Base-by-base conservation (phyloP, 2,888 invertebrate genomes). In the Lasioglossum leucozonium region DNA sequence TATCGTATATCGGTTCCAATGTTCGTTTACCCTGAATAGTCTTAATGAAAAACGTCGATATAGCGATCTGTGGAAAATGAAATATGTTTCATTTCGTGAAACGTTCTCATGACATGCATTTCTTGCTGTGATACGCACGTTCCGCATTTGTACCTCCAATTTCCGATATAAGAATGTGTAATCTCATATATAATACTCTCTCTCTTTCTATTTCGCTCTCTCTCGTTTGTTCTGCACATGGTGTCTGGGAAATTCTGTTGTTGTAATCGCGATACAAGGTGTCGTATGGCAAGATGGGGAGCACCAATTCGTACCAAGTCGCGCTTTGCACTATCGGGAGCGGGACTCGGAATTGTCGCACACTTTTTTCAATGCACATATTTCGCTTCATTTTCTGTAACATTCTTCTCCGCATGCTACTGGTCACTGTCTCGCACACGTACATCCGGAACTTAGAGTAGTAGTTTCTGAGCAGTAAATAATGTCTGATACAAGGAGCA, bases 401-500 rank as follows among this genome's bases (percentile, higher is more conserved):
- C 81, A 87, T 80, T 83, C 83, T 84, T 88, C 84, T 79, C 85
- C 73, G 91, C 91, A 91, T 91, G 91, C 79, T 87, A 82, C 77
- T 77, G 87, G 82, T 91, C 86, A 88, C 75, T 87, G 88, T 89
- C 82, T 85, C 89, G 83, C 89, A 90, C 84, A 88, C 82, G 86
- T 90, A 83, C 85, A 87, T 87, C 81, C 88, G 88, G 83, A 84
- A 81, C 84, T 88, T 91, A 91, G 91, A 86, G 85, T 87, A 91
- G 91, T 91, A 91, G 89, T 90, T 84, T 91, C 90, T 89, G 87
- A 91, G 91, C 87, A 91, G 91, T 91, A 91, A 91, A 91, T 90
- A 88, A 89, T 89, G 88, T 91, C 88, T 92, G 91, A 90, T 91
- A 91, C 89, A 93, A 93, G 92, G 93, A 94, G 93, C 92, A 94